phyloP scores from a whole-genome alignment of 2,113 vertebrate genomes.

The Lepus europaeus region DNA sequence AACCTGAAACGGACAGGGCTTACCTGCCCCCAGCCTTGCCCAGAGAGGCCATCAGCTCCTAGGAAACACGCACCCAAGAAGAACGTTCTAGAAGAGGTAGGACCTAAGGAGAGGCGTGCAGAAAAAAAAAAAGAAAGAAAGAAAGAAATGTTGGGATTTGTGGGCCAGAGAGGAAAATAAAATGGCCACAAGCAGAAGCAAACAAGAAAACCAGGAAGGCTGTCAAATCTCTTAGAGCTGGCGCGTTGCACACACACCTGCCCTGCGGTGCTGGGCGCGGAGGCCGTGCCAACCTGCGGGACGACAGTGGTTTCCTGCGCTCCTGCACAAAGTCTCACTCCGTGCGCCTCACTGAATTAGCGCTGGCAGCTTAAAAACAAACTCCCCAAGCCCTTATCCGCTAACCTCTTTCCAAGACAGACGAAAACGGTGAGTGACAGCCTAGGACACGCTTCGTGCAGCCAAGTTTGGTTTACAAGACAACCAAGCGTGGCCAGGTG shows the following conservation, averaged over 20 bases:
- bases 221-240: neutral
- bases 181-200: neutral
- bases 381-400: neutral
- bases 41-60: too few species aligned
- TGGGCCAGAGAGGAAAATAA: constrained; percentile 18
- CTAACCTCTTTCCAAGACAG: constrained; percentile 40
- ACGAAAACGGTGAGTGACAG: neutral
- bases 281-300: neutral
- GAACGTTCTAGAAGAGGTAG: neutral
- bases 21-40: neutral
- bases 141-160: neutral
- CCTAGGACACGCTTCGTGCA: neutral
- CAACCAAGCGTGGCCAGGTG: constrained; percentile 7
- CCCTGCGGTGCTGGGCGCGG: neutral
- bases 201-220: neutral
- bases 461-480: constrained; percentile 16
- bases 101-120: too few species aligned
- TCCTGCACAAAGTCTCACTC: neutral
- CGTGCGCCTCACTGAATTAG: neutral
- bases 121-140: neutral
- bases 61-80: neutral
- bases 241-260: neutral
- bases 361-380: neutral
- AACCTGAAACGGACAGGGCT: neutral
- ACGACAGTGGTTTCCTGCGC: neutral